Evolutionary conservation across 2,797 vertebrate genomes (phyloP), one percentile per base, ranked within the genome.

Genomic region (Pelochelys cantorii): DNA sequence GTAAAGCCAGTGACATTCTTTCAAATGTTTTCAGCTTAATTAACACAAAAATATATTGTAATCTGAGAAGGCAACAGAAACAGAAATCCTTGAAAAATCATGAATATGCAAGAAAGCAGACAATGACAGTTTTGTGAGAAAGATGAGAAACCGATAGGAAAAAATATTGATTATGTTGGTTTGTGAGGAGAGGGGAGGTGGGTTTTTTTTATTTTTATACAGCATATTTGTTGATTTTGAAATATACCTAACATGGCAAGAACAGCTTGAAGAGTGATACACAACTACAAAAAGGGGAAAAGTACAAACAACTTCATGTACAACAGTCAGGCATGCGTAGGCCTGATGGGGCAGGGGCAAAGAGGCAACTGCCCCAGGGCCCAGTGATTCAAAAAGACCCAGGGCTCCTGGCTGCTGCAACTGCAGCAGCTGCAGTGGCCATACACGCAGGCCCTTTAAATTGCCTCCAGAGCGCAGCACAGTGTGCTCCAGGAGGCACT

Each of bases 1-100:
- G 97, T 97, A 97, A 97, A 98, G 97, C 97, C 98, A 97, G 97
- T 74, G 94, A 97, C 97, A 98, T 98, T 98, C 97, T 97, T 97
- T 97, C 96, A 86, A 96, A 95, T 97, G 98, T 87, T 97, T 94
- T 78, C 80, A 91, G 95, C 93, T 97, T 97, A 97, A 98, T 98
- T 98, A 98, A 97, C 96, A 97, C 95, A 96, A 96, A 98, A 98
- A 96, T 97, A 97, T 95, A 14, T 91, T 68, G 95, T 97, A 97
- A 97, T 97, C 93, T 93, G 97, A 98, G 97, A 97, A 95, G 95
- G 95, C 93, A 96, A 96, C 86, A 95, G 95, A 93, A 96, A 97
- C 91, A 95, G 90, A 89, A 96, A 94, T 89, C 77, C 95, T 88
- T 77, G 92, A 95, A 96, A 48, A 95, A 93, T 79, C 90, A 91